A percentile compares a stretch with the other conserved stretches of the same genome.
phyloP scores from a whole-genome alignment of 2,797 vertebrate genomes.

The Anguilla pacifica region DNA sequence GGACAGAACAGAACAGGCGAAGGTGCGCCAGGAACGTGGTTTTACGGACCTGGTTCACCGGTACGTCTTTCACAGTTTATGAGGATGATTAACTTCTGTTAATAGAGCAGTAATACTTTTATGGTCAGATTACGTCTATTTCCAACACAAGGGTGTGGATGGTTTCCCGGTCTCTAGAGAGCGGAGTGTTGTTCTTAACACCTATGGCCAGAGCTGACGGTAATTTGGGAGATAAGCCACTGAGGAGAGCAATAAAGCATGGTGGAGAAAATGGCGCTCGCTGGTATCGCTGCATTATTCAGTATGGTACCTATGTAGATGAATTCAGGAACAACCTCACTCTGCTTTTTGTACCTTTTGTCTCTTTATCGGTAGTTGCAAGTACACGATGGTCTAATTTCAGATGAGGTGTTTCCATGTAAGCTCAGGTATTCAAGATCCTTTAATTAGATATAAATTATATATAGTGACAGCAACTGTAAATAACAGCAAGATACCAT shows the following conservation, averaged over 20 bases:
- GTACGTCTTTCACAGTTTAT: constrained; percentile 43
- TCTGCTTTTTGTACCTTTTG: not conserved
- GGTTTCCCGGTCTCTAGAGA: constrained; percentile 37
- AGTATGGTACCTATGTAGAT: not conserved
- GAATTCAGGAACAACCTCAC: not conserved
- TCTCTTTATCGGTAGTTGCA: not conserved
- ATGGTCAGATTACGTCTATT: constrained; percentile 47
- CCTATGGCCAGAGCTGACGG: constrained; percentile 26
- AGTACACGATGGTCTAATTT: not conserved
- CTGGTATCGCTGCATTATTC: constrained; percentile 35
- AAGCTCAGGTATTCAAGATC: not conserved
- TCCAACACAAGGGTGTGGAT: constrained; percentile 26
- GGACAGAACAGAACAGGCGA: constrained; percentile 50
- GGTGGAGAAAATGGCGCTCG: constrained; percentile 28
- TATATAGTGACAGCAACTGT: not conserved
- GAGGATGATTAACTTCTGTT: constrained; percentile 39
- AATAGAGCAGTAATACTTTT: constrained; percentile 45
- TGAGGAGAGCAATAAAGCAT: constrained; percentile 23
- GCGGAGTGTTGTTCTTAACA: constrained; percentile 25
- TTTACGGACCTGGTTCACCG: constrained; percentile 43
- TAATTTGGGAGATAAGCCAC: constrained; percentile 1
- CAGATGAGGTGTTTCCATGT: not conserved
- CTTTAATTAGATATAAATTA: not conserved
- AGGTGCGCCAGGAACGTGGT: constrained; percentile 36
- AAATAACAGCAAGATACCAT: not conserved